Conservation (phyloP, 2,797 vertebrate genomes). For the Myoxocephalus aenaeus region DNA sequence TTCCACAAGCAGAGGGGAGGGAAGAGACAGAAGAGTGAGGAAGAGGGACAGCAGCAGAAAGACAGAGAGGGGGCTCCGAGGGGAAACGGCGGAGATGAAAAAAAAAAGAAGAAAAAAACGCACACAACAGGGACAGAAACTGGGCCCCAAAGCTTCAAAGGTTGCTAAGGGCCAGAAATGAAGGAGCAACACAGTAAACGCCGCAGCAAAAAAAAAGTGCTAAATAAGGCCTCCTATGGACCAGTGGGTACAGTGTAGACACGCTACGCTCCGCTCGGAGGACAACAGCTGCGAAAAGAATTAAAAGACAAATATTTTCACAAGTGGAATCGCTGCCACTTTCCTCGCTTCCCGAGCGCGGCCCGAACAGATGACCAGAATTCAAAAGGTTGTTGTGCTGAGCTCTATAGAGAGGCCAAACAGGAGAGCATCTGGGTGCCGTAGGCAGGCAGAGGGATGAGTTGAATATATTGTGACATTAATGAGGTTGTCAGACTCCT, state of each 20-base stretch:
- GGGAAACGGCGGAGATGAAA: constrained; percentile 62
- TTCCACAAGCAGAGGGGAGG: constrained; percentile 73
- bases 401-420: constrained; percentile 60
- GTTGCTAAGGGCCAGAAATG: constrained; percentile 85
- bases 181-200: constrained; percentile 79
- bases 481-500: constrained; percentile 82
- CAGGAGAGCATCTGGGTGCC: constrained; percentile 74
- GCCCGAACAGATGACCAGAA: constrained; percentile 58
- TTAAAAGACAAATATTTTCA: constrained; percentile 67
- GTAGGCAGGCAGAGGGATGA: constrained; percentile 71
- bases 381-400: constrained; percentile 66
- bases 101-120: constrained; percentile 18
- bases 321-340: constrained; percentile 46
- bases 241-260: constrained; percentile 69
- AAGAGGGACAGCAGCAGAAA: constrained; percentile 73
- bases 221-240: constrained; percentile 74
- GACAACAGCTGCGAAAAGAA: constrained; percentile 58
- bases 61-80: constrained; percentile 69
- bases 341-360: constrained; percentile 19
- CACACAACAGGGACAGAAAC: constrained; percentile 74
- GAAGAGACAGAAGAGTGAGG: constrained; percentile 68
- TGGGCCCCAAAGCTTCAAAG: constrained; percentile 85
- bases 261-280: constrained; percentile 38
- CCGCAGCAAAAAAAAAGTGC: constrained; percentile 62
- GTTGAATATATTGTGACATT: constrained; percentile 85